Evolutionary conservation across 2,888 invertebrate genomes (phyloP).

Genomic region (Buathra laborator): DNA sequence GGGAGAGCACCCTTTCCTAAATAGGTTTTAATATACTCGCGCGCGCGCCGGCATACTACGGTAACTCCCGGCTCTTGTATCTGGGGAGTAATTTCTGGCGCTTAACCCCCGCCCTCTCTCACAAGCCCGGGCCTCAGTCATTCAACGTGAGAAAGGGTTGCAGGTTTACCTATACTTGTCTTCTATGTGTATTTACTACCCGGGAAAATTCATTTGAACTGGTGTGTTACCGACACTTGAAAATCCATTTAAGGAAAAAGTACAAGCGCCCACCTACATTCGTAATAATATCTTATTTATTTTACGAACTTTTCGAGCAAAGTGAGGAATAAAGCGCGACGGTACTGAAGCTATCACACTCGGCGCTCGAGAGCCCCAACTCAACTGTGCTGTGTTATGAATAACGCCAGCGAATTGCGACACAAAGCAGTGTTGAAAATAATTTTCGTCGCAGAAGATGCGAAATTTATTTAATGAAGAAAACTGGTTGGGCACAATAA

Average conservation of each 20-base stretch:
- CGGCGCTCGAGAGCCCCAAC: not conserved
- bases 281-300: not conserved
- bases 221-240: not conserved
- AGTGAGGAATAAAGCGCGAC: not conserved
- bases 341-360: too few relatives aligned
- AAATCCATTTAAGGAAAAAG: not conserved
- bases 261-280: not conserved
- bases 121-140: not conserved
- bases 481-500: not conserved
- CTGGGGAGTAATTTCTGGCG: slow-evolving; percentile 78
- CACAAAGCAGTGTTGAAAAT: not conserved
- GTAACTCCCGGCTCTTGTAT: slow-evolving; percentile 68
- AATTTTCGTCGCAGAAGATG: not conserved
- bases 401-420: not conserved
- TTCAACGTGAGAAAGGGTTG: slow-evolving; percentile 1
- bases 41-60: slow-evolving; percentile 69
- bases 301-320: not conserved
- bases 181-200: not conserved
- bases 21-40: slow-evolving; percentile 78
- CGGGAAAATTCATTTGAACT: not conserved
- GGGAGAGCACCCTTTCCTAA: slow-evolving; percentile 68
- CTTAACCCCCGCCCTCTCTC: slow-evolving; percentile 71
- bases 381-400: not conserved
- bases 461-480: not conserved
- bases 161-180: not conserved